Conservation (phyloP, 2,113 vertebrate genomes). For the Smithornis capensis region DNA sequence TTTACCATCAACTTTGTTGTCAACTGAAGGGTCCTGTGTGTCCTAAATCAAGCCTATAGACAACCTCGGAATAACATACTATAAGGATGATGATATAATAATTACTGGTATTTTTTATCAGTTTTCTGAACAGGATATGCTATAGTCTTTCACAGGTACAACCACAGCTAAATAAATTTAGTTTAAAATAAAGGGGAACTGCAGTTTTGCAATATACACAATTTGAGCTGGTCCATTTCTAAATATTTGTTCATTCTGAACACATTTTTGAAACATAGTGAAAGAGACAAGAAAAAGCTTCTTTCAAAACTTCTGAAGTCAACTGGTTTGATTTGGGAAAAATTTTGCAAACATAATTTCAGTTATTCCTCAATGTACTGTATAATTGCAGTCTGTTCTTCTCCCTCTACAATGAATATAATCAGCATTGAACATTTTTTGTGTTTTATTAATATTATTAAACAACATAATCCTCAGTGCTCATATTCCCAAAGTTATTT, state of each 20-base stretch:
- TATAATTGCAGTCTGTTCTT: neutral
- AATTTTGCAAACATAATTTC: neutral
- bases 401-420: neutral
- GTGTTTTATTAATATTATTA: constrained; percentile 58
- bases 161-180: neutral
- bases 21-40: neutral
- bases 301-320: neutral
- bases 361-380: neutral
- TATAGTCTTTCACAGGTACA: neutral
- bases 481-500: constrained; percentile 45
- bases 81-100: neutral
- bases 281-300: neutral
- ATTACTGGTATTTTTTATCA: neutral
- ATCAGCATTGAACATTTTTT: constrained; percentile 21
- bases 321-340: neutral
- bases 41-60: neutral
- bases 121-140: neutral
- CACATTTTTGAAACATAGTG: neutral
- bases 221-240: neutral
- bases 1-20: neutral
- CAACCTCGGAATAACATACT: neutral
- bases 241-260: neutral
- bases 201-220: neutral
- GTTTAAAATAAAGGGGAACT: neutral
- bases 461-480: constrained; percentile 23